These are phyloP conservation scores for Egretta garzetta DNA, from an alignment of 2,113 vertebrate genomes.

Conservation along the genomic window DNA sequence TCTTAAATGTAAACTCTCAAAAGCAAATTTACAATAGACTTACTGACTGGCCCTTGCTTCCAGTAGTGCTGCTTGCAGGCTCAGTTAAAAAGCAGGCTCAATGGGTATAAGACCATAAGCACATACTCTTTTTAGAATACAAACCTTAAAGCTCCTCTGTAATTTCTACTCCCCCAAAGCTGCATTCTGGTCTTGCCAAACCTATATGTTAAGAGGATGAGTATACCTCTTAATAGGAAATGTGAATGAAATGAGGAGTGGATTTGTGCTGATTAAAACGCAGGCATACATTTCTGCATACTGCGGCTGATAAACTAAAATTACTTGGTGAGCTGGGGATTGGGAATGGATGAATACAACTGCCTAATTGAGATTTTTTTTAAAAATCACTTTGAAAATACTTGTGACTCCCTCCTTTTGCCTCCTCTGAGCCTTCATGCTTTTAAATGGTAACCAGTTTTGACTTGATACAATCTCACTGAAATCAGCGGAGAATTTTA, in stretches of 20 bases:
- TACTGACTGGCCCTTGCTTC: slow-evolving; percentile 16
- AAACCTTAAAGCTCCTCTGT: neutral
- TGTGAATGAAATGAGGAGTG: neutral
- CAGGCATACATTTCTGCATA: neutral
- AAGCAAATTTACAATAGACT: slow-evolving; percentile 41
- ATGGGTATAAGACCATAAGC: neutral
- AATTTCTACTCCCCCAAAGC: neutral
- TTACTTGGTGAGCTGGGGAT: neutral
- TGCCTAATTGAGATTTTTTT: neutral
- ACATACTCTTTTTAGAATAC: neutral
- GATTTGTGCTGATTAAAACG: neutral
- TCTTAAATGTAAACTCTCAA: slow-evolving; percentile 33
- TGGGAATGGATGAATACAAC: neutral
- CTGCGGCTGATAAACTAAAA: neutral
- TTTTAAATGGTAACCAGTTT: neutral
- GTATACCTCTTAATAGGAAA: neutral
- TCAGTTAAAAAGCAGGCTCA: slow-evolving; percentile 7
- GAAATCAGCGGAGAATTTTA: neutral
- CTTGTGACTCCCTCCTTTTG: neutral
- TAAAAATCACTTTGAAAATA: neutral
- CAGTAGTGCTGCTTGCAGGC: neutral
- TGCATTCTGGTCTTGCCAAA: neutral
- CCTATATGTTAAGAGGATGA: neutral
- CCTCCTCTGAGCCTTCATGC: neutral
- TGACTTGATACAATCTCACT: neutral